Percentiles rank a stretch among this genome's conserved stretches.
These are phyloP conservation scores for Caenorhabditis sp. DNA, from an alignment of 2,888 invertebrate genomes.

Conservation along the genomic window DNA sequence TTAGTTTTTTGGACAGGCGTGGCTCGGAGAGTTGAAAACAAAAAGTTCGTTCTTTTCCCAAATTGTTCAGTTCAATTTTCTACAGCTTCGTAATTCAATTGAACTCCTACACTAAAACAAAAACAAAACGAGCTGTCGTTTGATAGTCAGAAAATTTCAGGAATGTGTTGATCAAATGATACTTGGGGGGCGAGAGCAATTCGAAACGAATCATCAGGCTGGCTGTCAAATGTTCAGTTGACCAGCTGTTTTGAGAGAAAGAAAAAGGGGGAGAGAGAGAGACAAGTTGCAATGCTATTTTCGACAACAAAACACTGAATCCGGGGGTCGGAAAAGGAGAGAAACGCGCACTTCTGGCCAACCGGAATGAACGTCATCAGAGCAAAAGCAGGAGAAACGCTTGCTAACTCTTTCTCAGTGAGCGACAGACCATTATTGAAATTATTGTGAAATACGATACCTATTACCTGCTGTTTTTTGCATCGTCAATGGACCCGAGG, in stretches of 20 bases:
- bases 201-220: slow-evolving; percentile 29
- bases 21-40: slow-evolving; percentile 19
- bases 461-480: slow-evolving; percentile 43
- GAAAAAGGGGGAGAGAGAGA: slow-evolving; percentile 18
- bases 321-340: background rate
- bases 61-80: background rate
- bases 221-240: slow-evolving; percentile 52
- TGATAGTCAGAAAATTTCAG: no score
- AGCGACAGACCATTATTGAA: slow-evolving; percentile 27
- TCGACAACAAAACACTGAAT: slow-evolving; percentile 39
- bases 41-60: slow-evolving; percentile 1
- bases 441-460: slow-evolving; percentile 53
- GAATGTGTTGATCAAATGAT: slow-evolving; percentile 47
- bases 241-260: slow-evolving; percentile 61
- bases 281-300: slow-evolving; percentile 44
- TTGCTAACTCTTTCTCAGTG: background rate
- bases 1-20: background rate
- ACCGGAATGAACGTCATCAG: slow-evolving; percentile 37
- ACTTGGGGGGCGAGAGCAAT: background rate
- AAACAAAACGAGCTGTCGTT: no score
- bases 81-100: no score
- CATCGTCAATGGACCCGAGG: no score
- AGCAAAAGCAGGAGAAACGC: slow-evolving; percentile 11
- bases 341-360: slow-evolving; percentile 1
- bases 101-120: no score